Conservation (phyloP, 2,888 invertebrate genomes). For the Nemapogon koenigi region DNA sequence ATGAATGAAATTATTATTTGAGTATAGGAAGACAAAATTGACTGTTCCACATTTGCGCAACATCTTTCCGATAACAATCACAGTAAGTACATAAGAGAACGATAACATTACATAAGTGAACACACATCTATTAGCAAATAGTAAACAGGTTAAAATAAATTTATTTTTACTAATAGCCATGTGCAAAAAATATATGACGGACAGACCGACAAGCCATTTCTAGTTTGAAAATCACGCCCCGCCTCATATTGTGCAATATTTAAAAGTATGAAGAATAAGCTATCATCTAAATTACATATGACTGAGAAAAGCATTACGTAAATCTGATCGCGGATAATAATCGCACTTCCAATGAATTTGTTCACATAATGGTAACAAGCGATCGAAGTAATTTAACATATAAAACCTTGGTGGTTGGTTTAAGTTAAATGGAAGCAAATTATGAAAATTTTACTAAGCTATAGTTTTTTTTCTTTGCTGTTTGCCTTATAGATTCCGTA, state of each 20-base stretch:
- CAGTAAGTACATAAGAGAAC: too few species aligned
- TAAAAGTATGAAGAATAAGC: slow-evolving; percentile 6
- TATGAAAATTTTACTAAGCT: too few species aligned
- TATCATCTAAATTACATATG: slow-evolving; percentile 3
- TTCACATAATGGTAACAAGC: slow-evolving; percentile 4
- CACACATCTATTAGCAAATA: neutral
- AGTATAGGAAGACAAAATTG: too few species aligned
- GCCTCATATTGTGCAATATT: slow-evolving; percentile 5
- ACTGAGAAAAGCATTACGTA: slow-evolving; percentile 7
- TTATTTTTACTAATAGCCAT: slow-evolving; percentile 3
- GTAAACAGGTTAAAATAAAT: neutral
- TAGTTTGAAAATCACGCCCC: slow-evolving; percentile 2
- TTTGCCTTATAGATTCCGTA: too few species aligned
- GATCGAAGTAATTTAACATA: too few species aligned
- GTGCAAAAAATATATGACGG: slow-evolving; percentile 3
- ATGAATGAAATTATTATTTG: too few species aligned
- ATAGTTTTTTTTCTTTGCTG: too few species aligned
- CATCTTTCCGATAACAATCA: too few species aligned
- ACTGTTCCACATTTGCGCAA: too few species aligned
- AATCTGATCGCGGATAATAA: slow-evolving; percentile 6
- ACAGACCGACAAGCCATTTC: slow-evolving; percentile 6
- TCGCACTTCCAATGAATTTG: slow-evolving; percentile 4
- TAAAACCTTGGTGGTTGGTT: too few species aligned
- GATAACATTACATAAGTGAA: neutral
- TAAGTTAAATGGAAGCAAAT: too few species aligned